A percentile compares a stretch with the other conserved stretches of the same genome.
phyloP scores from a whole-genome alignment of 2,113 vertebrate genomes.

The Coptodon bakossiorum region DNA sequence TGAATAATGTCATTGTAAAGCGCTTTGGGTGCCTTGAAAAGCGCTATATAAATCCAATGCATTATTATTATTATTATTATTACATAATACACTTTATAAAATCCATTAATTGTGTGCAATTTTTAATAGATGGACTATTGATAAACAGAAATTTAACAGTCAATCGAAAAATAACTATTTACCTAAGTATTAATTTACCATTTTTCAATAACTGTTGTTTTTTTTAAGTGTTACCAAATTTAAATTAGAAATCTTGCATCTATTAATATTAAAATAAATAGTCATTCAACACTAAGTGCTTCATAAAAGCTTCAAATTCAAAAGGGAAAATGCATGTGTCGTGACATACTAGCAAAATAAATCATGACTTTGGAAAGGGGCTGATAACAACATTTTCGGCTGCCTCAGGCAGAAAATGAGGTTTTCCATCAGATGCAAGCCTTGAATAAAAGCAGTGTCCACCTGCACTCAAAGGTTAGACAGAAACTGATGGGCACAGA shows the following conservation, averaged over 20 bases:
- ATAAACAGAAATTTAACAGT: not conserved
- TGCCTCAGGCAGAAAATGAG: not conserved
- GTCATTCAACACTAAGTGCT: not conserved
- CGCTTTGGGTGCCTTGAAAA: too few species aligned
- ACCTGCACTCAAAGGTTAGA: constrained; percentile 23
- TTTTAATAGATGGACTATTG: not conserved
- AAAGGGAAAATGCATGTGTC: not conserved
- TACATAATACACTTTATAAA: not conserved
- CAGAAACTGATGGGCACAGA: not conserved
- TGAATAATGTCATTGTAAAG: too few species aligned
- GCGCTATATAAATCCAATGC: too few species aligned
- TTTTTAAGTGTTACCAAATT: not conserved
- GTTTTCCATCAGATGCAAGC: not conserved
- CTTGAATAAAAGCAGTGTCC: not conserved
- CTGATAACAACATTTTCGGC: not conserved
- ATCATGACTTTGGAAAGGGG: constrained; percentile 6
- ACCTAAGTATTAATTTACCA: not conserved
- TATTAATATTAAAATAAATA: not conserved
- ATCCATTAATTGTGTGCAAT: not conserved
- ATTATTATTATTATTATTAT: too few species aligned
- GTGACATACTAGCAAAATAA: not conserved
- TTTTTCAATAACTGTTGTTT: not conserved
- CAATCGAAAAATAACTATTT: not conserved
- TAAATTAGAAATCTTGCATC: not conserved
- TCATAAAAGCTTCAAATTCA: not conserved